phyloP scores from a whole-genome alignment of 2,888 invertebrate genomes.

The Drymonia ruficornis region DNA sequence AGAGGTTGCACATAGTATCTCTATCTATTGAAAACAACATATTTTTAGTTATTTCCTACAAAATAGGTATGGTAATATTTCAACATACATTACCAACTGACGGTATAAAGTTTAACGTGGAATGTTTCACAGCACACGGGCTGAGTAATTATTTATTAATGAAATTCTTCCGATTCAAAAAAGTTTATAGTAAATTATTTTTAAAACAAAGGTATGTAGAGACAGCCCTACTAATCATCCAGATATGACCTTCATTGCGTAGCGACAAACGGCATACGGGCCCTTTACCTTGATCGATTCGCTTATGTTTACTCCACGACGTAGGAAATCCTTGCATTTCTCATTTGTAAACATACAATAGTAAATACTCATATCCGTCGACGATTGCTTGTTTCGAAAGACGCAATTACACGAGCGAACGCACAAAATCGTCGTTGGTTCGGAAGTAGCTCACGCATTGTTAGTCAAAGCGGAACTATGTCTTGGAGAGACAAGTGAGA shows the following conservation, averaged over 20 bases:
- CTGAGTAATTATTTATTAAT: no score
- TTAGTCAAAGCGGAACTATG: conserved; percentile 28
- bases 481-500: no score
- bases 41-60: no score
- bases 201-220: no score
- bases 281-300: conserved; percentile 30
- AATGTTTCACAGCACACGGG: no score
- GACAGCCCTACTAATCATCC: conserved; percentile 1
- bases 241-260: conserved; percentile 6
- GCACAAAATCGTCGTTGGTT: conserved; percentile 1
- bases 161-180: no score
- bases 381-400: conserved; percentile 11
- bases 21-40: no score
- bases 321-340: conserved; percentile 39
- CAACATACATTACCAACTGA: no score
- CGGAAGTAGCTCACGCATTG: conserved; percentile 1
- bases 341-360: conserved; percentile 32
- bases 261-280: conserved; percentile 10
- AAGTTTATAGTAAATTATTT: no score
- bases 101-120: no score
- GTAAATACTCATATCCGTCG: conserved; percentile 23
- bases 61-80: no score
- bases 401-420: not conserved
- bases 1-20: no score
- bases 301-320: conserved; percentile 32